Conservation (phyloP, 1,140 invertebrate genomes). For the Drosophila nebulosa region DNA sequence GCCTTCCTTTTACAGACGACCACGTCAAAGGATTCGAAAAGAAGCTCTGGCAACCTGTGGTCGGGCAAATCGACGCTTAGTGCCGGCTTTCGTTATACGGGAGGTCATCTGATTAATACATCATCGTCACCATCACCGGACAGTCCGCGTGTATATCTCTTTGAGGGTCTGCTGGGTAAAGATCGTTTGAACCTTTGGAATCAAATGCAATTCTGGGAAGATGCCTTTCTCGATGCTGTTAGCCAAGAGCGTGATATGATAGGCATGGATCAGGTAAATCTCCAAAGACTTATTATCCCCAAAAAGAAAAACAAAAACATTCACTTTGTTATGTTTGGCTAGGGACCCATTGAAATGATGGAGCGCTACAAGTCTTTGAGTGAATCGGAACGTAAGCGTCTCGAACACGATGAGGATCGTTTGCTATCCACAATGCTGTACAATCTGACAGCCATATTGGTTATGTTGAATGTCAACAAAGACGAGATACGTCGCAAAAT, state of each 20-base stretch:
- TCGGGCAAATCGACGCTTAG: constrained; percentile 95
- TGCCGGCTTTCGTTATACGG: constrained; percentile 93
- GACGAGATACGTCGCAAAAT: constrained; percentile 94
- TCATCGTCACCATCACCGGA: constrained; percentile 92
- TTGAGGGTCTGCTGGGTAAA: constrained; percentile 89
- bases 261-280: constrained; percentile 95
- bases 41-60: constrained; percentile 91
- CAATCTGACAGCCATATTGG: constrained; percentile 97
- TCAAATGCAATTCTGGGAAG: constrained; percentile 99
- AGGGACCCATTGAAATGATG: constrained; percentile 98
- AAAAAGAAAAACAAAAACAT: neutral
- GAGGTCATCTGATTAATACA: constrained; percentile 92
- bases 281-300: neutral
- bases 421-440: constrained; percentile 97
- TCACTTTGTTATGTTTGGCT: neutral
- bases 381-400: constrained; percentile 95
- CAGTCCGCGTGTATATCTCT: constrained; percentile 93
- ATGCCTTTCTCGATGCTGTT: constrained; percentile 98
- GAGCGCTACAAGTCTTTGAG: constrained; percentile 97
- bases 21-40: constrained; percentile 84
- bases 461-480: constrained; percentile 95
- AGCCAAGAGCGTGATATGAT: constrained; percentile 99
- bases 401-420: constrained; percentile 99
- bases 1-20: constrained; percentile 58
- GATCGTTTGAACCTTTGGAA: constrained; percentile 95